Evolutionary conservation across 2,113 vertebrate species (phyloP).

Genomic region (Zingel zingel): DNA sequence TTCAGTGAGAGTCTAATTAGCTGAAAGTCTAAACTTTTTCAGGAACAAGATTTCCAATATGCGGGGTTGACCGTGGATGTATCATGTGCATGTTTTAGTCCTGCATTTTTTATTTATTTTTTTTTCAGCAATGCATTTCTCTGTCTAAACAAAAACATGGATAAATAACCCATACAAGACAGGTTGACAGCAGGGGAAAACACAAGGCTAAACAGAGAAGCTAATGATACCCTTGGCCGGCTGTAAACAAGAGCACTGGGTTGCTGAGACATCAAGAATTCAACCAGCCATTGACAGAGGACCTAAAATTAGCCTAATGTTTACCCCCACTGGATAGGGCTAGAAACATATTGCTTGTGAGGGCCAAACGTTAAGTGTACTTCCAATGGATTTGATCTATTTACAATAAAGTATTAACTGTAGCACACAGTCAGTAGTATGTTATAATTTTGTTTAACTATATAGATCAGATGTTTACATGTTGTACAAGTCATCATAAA

Average conservation of each 20-base stretch:
- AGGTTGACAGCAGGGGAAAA: conserved; percentile 70
- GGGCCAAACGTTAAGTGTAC: background rate
- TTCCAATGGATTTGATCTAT: conserved; percentile 1
- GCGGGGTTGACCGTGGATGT: background rate
- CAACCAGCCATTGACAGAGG: conserved; percentile 66
- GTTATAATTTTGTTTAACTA: background rate
- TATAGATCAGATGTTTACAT: background rate
- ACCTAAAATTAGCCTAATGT: conserved; percentile 75
- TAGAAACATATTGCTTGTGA: conserved; percentile 43
- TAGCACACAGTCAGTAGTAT: background rate
- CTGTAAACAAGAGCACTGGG: conserved; percentile 80
- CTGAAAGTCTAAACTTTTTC: background rate
- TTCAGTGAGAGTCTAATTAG: background rate
- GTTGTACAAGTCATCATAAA: background rate
- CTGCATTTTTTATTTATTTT: conserved; percentile 6
- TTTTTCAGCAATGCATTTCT: conserved; percentile 35
- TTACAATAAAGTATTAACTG: background rate
- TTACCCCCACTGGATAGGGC: conserved; percentile 61
- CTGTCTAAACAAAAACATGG: conserved; percentile 60
- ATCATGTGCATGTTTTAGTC: conserved; percentile 2
- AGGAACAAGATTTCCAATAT: background rate
- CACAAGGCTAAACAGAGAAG: conserved; percentile 72
- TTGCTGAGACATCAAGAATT: conserved; percentile 81
- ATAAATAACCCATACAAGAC: conserved; percentile 50
- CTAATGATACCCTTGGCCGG: conserved; percentile 81